These are phyloP conservation scores for Xestia xanthographa DNA, from an alignment of 2,888 invertebrate species.

Conservation along the genomic window DNA sequence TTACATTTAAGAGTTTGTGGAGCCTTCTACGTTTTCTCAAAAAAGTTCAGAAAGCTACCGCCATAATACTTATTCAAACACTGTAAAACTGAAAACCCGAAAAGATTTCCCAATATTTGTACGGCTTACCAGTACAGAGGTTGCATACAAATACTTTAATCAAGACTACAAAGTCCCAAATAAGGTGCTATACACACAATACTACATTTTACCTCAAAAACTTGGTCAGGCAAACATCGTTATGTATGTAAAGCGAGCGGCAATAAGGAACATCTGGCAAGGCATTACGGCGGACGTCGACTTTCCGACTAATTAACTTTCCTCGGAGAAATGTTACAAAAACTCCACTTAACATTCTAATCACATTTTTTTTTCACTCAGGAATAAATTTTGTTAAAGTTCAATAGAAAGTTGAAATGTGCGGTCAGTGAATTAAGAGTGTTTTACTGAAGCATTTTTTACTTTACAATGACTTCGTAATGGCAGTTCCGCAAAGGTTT, in stretches of 20 bases:
- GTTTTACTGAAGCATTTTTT: conserved; percentile 34
- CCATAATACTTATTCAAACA: conserved; percentile 4
- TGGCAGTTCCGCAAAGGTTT: conserved; percentile 23
- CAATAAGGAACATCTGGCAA: conserved; percentile 70
- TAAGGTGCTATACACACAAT: conserved; percentile 48
- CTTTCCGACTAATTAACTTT: conserved; percentile 76
- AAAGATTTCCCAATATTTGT: conserved; percentile 34
- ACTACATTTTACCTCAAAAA: conserved; percentile 44
- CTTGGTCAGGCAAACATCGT: conserved; percentile 56
- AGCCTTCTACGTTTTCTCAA: neutral
- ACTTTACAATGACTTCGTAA: conserved; percentile 37
- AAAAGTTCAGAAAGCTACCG: neutral
- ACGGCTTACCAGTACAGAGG: conserved; percentile 15
- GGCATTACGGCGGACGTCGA: conserved; percentile 62
- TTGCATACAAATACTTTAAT: conserved; percentile 51
- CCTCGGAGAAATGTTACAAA: conserved; percentile 67
- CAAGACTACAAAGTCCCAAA: conserved; percentile 33
- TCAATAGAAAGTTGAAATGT: conserved; percentile 59
- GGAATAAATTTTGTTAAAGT: conserved; percentile 66
- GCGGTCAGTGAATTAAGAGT: conserved; percentile 51
- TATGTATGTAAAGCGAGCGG: conserved; percentile 61
- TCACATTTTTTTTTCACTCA: conserved; percentile 66
- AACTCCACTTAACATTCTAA: conserved; percentile 69
- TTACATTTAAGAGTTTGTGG: neutral
- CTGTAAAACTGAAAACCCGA: conserved; percentile 13